Evolutionary conservation across 2,113 vertebrate species (phyloP), one percentile per base, ranked within the genome.

Genomic region (Opisthocomus hoazin): DNA sequence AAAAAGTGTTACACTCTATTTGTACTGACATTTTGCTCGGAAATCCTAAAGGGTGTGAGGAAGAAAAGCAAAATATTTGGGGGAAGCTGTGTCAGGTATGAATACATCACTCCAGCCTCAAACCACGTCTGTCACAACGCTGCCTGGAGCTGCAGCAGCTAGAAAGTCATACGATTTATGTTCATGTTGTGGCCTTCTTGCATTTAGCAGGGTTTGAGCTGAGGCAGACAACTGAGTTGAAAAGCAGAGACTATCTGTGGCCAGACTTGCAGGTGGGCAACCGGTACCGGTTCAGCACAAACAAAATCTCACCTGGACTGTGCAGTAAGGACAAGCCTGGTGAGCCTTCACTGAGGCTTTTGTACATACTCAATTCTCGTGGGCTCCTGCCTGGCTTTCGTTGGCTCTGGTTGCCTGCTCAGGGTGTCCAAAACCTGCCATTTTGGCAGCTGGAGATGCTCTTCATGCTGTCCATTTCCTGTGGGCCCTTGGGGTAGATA

Each of bases 281-380:
- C 34, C 1, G 3, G 41, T 61, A 43, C 34, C 0, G 1, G n/a
- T n/a, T 54, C 27, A 48, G 57, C 15, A 37, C 0, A 2, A 60
- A 39, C 12, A 30, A 58, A 76, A 64, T 7, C 39, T 70, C 64
- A 34, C 16, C 37, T 36, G 45, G 51, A 19, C 23, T 11, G 39
- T 15, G 45, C 27, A 54, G 29, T 41, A 48, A 45, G 32, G 57
- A 50, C 27, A 50, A 71, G 19, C 61, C 53, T 26, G 41, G 19
- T 12, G 19, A 91, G 57, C 12, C 65, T 46, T 46, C 26, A 0
- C 51, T 34, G 51, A 18, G 24, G 5, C 36, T 87, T 50, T 73
- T 39, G 4, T 2, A 13, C 20, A 8, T 11, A 30, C 27, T 51
- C 30, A 8, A 1, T 61, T 43, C 71, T 2, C 56, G n/a, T 50